phyloP scores from a whole-genome alignment of 2,888 invertebrate genomes.

The Drosophila prostipennis region DNA sequence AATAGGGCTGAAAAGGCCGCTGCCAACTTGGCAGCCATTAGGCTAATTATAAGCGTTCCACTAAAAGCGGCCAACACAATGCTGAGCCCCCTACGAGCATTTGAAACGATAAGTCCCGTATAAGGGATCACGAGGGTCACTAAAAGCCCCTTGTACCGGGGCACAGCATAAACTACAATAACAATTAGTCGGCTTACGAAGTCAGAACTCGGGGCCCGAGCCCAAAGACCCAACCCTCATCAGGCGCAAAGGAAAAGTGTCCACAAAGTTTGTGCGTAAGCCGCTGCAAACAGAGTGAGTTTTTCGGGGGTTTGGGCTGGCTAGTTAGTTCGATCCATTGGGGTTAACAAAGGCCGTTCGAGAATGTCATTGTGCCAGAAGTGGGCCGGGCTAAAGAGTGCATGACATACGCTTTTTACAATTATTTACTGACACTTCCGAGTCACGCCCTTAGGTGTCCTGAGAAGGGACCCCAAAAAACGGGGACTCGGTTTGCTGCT shows the following conservation, averaged over 20 bases:
- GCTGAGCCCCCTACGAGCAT: conserved; percentile 40
- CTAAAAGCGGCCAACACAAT: conserved; percentile 9
- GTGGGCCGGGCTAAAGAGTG: conserved; percentile 35
- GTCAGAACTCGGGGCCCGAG: conserved; percentile 3
- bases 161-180: conserved; percentile 58
- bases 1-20: conserved; percentile 12
- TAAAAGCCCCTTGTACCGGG: conserved; percentile 18
- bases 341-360: conserved; percentile 41
- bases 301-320: background rate
- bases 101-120: conserved; percentile 50
- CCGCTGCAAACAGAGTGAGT: conserved; percentile 38
- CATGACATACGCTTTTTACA: conserved; percentile 43
- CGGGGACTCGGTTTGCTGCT: background rate
- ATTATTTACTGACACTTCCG: conserved; percentile 44
- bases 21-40: conserved; percentile 62
- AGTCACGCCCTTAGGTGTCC: conserved; percentile 40
- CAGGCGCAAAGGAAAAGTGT: conserved; percentile 57
- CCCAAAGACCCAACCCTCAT: conserved; percentile 58
- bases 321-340: conserved; percentile 39
- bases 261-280: conserved; percentile 64
- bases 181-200: conserved; percentile 67
- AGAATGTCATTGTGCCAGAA: conserved; percentile 36
- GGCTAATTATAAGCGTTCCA: conserved; percentile 64
- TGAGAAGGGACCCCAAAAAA: conserved; percentile 1
- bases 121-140: conserved; percentile 39